A percentile compares a stretch with the other conserved stretches of the same genome.
Conservation (phyloP, 1,140 invertebrate genomes). For the Scylla paramamosain region DNA sequence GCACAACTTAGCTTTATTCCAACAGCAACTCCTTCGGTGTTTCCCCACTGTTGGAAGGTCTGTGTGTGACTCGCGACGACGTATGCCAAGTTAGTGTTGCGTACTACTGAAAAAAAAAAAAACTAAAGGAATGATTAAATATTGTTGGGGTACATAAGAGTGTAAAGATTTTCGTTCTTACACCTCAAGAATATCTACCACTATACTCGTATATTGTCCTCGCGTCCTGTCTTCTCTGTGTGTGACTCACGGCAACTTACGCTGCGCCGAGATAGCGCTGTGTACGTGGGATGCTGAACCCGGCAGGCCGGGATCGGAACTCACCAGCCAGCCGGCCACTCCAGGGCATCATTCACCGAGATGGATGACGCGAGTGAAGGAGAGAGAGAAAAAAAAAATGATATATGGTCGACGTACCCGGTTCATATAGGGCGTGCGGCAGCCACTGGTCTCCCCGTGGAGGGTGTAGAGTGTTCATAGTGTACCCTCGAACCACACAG, state of each 20-base stretch:
- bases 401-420: conserved; percentile 12
- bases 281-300: neutral
- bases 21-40: too few species aligned
- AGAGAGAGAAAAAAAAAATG: neutral
- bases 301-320: neutral
- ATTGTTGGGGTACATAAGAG: too few species aligned
- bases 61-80: too few species aligned
- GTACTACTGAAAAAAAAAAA: too few species aligned
- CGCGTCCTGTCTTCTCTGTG: neutral
- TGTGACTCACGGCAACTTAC: neutral
- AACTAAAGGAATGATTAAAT: too few species aligned
- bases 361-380: neutral
- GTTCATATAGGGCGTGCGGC: neutral
- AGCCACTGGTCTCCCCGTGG: neutral
- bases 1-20: too few species aligned
- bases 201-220: neutral
- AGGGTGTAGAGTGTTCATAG: too few species aligned
- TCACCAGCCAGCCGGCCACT: neutral
- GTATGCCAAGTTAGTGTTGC: too few species aligned
- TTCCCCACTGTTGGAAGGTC: too few species aligned
- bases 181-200: too few species aligned
- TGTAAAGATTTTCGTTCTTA: too few species aligned
- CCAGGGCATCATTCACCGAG: neutral
- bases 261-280: neutral
- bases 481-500: too few species aligned